Conservation (phyloP, 2,888 invertebrate species). For the Galeruca laticollis region DNA sequence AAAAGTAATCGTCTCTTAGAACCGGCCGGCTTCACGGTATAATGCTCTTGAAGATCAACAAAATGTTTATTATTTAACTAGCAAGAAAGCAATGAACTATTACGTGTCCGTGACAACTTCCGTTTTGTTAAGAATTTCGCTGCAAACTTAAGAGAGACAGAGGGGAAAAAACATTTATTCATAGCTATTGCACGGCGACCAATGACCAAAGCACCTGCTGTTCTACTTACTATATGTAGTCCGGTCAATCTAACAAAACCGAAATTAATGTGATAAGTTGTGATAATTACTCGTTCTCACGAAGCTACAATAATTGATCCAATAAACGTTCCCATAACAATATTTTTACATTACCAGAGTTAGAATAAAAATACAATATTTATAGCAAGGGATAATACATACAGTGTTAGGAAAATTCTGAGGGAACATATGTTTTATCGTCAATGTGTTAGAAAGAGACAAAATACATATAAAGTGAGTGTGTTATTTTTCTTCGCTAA, state of each 20-base stretch:
- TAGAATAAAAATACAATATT: not conserved
- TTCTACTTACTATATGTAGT: conserved; percentile 1
- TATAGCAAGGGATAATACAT: no score
- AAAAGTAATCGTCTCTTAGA: not conserved
- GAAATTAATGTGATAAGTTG: not conserved
- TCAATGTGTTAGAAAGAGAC: no score
- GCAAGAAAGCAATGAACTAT: conserved; percentile 34
- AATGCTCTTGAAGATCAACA: conserved; percentile 26
- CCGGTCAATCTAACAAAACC: not conserved
- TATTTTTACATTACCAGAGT: not conserved
- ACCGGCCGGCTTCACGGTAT: conserved; percentile 19
- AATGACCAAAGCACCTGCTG: conserved; percentile 29
- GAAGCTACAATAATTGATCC: not conserved
- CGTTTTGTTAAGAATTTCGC: conserved; percentile 28
- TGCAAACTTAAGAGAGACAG: conserved; percentile 2
- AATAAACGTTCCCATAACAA: not conserved
- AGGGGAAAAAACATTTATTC: conserved; percentile 14
- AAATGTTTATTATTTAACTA: conserved; percentile 31
- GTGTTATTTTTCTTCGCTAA: no score
- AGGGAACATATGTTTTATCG: no score
- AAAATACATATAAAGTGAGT: no score
- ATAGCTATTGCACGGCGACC: conserved; percentile 21
- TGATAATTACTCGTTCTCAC: not conserved
- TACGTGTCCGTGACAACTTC: conserved; percentile 35
- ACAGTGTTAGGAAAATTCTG: no score